A percentile compares a stretch with the other conserved stretches of the same genome.
Conservation (phyloP, 2,888 invertebrate species). For the Polietes domitor region DNA sequence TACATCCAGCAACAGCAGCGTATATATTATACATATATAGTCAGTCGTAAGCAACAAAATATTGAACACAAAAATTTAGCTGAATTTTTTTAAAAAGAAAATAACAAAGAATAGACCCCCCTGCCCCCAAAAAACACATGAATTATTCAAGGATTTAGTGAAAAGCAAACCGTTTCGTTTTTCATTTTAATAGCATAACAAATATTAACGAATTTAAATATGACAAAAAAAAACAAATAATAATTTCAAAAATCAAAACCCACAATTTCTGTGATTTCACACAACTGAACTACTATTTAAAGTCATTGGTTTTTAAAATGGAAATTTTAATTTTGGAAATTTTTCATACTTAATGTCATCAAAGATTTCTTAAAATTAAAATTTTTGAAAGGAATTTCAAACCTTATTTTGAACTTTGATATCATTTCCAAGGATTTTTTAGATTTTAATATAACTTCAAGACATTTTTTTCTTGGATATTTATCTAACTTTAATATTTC, state of each 20-base stretch:
- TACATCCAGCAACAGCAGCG: not conserved
- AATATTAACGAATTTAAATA: slow-evolving; percentile 31
- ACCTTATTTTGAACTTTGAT: too few species aligned
- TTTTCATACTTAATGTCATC: too few species aligned
- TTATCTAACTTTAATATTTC: too few species aligned
- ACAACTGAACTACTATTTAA: too few species aligned
- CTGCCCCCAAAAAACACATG: not conserved
- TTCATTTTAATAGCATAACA: slow-evolving; percentile 12
- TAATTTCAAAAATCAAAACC: not conserved
- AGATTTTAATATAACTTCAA: too few species aligned
- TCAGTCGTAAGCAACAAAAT: slow-evolving; percentile 8
- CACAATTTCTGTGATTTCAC: not conserved
- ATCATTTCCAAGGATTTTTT: too few species aligned
- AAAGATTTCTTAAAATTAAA: too few species aligned
- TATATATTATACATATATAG: not conserved
- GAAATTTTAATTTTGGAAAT: too few species aligned
- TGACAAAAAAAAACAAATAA: not conserved
- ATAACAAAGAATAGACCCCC: not conserved
- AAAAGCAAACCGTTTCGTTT: not conserved
- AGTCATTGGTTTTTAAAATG: too few species aligned
- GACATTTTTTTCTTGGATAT: too few species aligned
- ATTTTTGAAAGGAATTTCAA: too few species aligned
- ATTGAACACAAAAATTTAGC: slow-evolving; percentile 29
- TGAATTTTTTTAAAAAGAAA: slow-evolving; percentile 37
- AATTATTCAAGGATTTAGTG: slow-evolving; percentile 46